Percentiles rank a stretch among this genome's conserved stretches.
Evolutionary conservation across 2,888 invertebrate species (phyloP).

Genomic region (Chironomus tentans): DNA sequence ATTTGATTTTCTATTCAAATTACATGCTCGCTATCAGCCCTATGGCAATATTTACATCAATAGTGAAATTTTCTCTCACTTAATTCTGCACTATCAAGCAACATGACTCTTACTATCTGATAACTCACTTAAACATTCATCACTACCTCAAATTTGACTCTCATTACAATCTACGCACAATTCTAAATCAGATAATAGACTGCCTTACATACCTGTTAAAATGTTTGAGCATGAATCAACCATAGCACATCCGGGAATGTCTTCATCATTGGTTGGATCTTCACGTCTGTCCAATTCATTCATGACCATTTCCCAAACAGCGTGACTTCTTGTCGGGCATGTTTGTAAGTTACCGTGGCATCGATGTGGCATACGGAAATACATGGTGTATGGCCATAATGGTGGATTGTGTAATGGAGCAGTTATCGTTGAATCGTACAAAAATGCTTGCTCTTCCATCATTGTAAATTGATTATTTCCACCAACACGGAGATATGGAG

Average conservation of each 20-base stretch:
- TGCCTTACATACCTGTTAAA: conserved; percentile 50
- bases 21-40: too few species aligned
- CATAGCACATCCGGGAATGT: conserved; percentile 86
- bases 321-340: conserved; percentile 85
- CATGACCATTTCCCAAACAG: conserved; percentile 95
- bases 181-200: neutral
- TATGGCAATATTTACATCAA: too few species aligned
- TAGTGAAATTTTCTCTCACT: too few species aligned
- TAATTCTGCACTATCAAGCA: too few species aligned
- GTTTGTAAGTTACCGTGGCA: conserved; percentile 88
- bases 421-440: conserved; percentile 92
- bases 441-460: conserved; percentile 93
- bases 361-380: conserved; percentile 91
- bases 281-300: conserved; percentile 87
- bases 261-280: conserved; percentile 81
- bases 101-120: too few species aligned
- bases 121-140: too few species aligned
- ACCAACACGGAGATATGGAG: conserved; percentile 82
- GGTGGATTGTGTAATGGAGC: conserved; percentile 85
- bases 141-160: too few species aligned
- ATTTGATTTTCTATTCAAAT: too few species aligned
- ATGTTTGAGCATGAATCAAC: conserved; percentile 92
- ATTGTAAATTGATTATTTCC: conserved; percentile 95
- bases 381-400: conserved; percentile 97
- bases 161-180: too few species aligned